Percentiles rank a stretch among this genome's conserved stretches.
phyloP scores from a whole-genome alignment of 2,888 invertebrate species.

The Dynastes maya region DNA sequence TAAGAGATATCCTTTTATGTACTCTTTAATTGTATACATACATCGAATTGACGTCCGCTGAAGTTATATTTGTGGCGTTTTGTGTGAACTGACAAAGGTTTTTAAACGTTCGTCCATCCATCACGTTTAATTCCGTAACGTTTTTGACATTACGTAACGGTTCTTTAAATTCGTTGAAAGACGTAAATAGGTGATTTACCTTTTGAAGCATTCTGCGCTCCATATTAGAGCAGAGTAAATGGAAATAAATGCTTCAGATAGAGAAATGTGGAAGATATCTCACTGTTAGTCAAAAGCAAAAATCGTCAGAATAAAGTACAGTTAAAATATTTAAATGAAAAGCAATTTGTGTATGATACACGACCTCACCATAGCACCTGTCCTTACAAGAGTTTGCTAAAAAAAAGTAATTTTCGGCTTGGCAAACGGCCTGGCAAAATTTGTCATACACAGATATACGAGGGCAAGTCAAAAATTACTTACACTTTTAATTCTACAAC shows the following conservation, averaged over 20 bases:
- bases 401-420: too few species aligned
- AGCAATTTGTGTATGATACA: not conserved
- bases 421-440: too few species aligned
- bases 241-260: not conserved
- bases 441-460: too few species aligned
- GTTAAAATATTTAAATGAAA: not conserved
- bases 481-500: too few species aligned
- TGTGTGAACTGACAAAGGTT: constrained; percentile 37
- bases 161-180: constrained; percentile 32
- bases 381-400: too few species aligned
- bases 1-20: constrained; percentile 42
- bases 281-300: constrained; percentile 4
- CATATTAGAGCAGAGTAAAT: not conserved
- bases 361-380: not conserved
- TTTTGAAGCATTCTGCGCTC: constrained; percentile 13
- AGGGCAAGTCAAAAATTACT: too few species aligned
- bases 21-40: constrained; percentile 42
- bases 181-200: constrained; percentile 27
- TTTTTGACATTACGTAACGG: constrained; percentile 23
- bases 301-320: not conserved
- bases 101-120: constrained; percentile 18
- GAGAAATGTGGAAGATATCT: not conserved
- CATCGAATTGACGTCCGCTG: constrained; percentile 25
- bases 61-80: constrained; percentile 12
- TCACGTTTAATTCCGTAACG: constrained; percentile 26